Conservation (phyloP, 2,113 vertebrate genomes). For the Tangachromis dhanisi region DNA sequence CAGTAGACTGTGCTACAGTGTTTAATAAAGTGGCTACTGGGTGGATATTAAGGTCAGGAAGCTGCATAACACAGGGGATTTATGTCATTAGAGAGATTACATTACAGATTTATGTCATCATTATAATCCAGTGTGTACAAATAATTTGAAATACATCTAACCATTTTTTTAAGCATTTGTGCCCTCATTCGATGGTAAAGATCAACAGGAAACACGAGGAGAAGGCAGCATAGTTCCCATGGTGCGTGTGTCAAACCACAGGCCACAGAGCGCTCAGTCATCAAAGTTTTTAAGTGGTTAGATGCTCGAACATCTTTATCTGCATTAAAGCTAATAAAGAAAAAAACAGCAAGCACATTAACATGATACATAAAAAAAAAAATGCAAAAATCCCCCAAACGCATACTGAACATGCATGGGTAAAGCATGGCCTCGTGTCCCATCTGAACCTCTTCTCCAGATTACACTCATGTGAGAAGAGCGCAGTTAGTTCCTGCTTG, state of each 20-base stretch:
- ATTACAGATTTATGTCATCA: neutral
- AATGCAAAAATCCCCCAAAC: neutral
- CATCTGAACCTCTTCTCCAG: slow-evolving; percentile 30
- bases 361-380: neutral
- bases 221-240: neutral
- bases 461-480: slow-evolving; percentile 31
- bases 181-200: neutral
- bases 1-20: neutral
- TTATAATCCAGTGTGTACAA: neutral
- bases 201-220: slow-evolving; percentile 2
- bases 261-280: neutral
- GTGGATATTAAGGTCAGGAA: neutral
- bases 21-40: neutral
- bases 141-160: neutral
- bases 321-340: neutral
- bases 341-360: neutral
- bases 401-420: neutral
- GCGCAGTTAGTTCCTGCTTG: slow-evolving; percentile 1
- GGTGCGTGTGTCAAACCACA: neutral
- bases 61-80: neutral
- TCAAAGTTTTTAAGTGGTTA: neutral
- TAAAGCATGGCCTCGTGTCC: slow-evolving; percentile 34
- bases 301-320: neutral
- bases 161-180: neutral
- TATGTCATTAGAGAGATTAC: neutral